Evolutionary conservation across 2,888 invertebrate genomes (phyloP).

Genomic region (Nipponacmea schrenckii): DNA sequence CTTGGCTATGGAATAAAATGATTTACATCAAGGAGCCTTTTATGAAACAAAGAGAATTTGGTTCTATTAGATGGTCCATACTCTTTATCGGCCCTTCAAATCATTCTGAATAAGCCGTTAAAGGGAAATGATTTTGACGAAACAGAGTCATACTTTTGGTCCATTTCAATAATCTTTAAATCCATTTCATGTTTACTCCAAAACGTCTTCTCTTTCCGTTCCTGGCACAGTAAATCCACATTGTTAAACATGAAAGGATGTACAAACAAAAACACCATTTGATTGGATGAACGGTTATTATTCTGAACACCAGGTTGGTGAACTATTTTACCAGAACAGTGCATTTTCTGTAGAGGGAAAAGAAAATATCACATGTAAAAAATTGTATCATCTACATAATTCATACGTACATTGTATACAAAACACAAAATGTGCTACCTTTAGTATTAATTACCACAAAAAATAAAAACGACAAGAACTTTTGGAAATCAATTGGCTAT

Average conservation of each 20-base stretch:
- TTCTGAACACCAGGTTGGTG: slow-evolving; percentile 31
- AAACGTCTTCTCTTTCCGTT: slow-evolving; percentile 44
- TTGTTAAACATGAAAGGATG: slow-evolving; percentile 49
- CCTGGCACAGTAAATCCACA: slow-evolving; percentile 38
- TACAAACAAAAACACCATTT: slow-evolving; percentile 50
- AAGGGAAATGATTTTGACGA: too few species aligned
- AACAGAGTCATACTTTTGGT: slow-evolving; percentile 42
- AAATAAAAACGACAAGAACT: too few species aligned
- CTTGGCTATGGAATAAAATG: too few species aligned
- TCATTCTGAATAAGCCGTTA: too few species aligned
- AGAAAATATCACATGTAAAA: background rate
- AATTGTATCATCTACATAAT: background rate
- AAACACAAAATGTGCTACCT: too few species aligned
- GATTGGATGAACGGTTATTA: slow-evolving; percentile 33
- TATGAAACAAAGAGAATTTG: too few species aligned
- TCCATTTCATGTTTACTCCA: slow-evolving; percentile 62
- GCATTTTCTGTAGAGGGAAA: slow-evolving; percentile 48
- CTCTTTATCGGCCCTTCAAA: too few species aligned
- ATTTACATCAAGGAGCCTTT: too few species aligned
- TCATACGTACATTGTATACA: background rate
- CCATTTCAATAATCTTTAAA: slow-evolving; percentile 49
- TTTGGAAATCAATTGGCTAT: background rate
- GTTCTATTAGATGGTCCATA: too few species aligned
- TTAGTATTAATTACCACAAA: too few species aligned
- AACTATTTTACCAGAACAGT: slow-evolving; percentile 50